These are phyloP conservation scores for Agraylea sexmaculata DNA, from an alignment of 1,140 invertebrate species.

Conservation along the genomic window DNA sequence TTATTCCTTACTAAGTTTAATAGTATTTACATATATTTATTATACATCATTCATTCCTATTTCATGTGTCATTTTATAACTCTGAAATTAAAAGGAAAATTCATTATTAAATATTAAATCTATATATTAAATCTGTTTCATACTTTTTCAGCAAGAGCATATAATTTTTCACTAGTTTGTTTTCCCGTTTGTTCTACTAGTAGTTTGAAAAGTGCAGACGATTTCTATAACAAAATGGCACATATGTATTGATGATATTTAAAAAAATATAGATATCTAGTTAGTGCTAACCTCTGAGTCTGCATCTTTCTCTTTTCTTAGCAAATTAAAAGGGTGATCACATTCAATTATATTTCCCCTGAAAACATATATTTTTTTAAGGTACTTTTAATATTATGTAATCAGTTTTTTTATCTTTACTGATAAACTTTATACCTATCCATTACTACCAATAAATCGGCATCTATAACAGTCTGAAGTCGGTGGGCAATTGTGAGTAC, in stretches of 20 bases:
- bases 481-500: constrained; percentile 77
- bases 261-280: not conserved
- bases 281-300: constrained; percentile 7
- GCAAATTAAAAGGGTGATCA: constrained; percentile 15
- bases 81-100: no score
- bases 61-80: no score
- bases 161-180: constrained; percentile 45
- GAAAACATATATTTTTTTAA: not conserved
- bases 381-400: not conserved
- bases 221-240: not conserved
- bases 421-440: constrained; percentile 31
- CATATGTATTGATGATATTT: not conserved
- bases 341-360: constrained; percentile 18
- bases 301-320: constrained; percentile 4
- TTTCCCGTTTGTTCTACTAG: constrained; percentile 47
- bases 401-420: not conserved
- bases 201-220: constrained; percentile 23
- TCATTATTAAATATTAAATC: no score
- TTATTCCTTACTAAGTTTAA: no score
- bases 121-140: not conserved
- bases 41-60: no score
- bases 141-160: constrained; percentile 49
- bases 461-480: constrained; percentile 73
- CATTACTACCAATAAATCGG: constrained; percentile 62
- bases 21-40: no score